Evolutionary conservation across 1,140 invertebrate species (phyloP).

Genomic region (Colletes gigas): DNA sequence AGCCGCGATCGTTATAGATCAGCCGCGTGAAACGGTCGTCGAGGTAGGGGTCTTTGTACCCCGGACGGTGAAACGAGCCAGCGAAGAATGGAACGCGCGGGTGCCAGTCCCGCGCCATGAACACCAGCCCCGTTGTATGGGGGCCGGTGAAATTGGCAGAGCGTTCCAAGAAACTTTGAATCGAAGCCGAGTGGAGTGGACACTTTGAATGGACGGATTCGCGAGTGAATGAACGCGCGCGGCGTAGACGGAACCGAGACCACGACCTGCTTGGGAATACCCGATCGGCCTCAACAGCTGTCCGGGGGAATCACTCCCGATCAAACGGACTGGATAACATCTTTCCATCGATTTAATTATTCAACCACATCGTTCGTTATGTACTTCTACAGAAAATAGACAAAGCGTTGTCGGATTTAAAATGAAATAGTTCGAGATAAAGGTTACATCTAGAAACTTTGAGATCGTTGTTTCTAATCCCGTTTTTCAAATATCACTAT

Average conservation of each 20-base stretch:
- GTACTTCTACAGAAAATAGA: too few species aligned
- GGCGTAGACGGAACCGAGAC: background rate
- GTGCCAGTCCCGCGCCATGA: slow-evolving; percentile 28
- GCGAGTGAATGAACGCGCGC: slow-evolving; percentile 73
- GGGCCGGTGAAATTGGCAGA: slow-evolving; percentile 76
- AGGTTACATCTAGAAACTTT: too few species aligned
- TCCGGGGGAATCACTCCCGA: background rate
- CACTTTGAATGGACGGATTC: slow-evolving; percentile 75
- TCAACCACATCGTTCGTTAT: too few species aligned
- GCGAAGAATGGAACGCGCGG: background rate
- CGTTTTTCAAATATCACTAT: too few species aligned
- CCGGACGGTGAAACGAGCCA: background rate
- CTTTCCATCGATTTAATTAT: too few species aligned
- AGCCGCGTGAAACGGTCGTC: background rate
- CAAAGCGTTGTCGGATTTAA: too few species aligned
- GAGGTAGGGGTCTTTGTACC: background rate
- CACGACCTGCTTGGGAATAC: background rate
- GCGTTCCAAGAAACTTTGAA: slow-evolving; percentile 77
- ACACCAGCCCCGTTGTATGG: slow-evolving; percentile 59
- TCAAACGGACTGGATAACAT: background rate
- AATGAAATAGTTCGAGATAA: too few species aligned
- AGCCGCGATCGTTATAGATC: slow-evolving; percentile 9
- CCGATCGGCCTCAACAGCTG: background rate
- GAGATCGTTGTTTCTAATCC: too few species aligned
- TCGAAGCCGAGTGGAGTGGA: slow-evolving; percentile 74